Base-by-base conservation (phyloP, 2,113 vertebrate species). In the Patagioenas fasciata region DNA sequence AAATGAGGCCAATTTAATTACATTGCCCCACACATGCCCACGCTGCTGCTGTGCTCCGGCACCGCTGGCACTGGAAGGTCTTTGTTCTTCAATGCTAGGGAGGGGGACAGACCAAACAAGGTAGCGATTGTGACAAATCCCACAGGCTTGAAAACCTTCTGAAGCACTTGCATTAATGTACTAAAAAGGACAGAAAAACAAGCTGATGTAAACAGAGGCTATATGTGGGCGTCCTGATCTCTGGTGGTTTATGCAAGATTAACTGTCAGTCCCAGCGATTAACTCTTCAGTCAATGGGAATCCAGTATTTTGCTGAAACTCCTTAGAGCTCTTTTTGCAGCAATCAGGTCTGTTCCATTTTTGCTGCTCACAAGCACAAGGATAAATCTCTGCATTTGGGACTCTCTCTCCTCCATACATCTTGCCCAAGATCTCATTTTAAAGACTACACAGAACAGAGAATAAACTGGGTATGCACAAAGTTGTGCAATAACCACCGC, bases 11-110 rank as follows among this genome's bases (percentile, higher is more conserved):
- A 89, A 34, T 3, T 4, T 61, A 91, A 83, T n/a, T 47, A 11
- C 0, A 0, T 14, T 77, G 62, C 23, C 85, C 62, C 38, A 62
- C 4, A 2, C 0, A 24, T 21, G 56, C 60, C 56, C 61, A 56
- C 2, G 5, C 18, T 79, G 31, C 54, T 66, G 34, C 80, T 24
- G 7, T 31, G 58, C 89, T 85, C 65, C 3, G 1, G 71, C 72
- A 74, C 50, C 2, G 0, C 58, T 48, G 19, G 29, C 32, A 71
- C 1, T 73, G 42, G 40, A 74, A 81, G 25, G 17, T 78, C 56
- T 88, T 71, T 85, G 47, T 66, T 75, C 75, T 60, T 67, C 71
- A 44, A 0, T 0, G 2, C 58, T 18, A 38, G 18, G n/a, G 32
- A 90, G 23, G 17, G 48, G 8, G 42, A 72, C 48, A 66, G 32